Conservation (phyloP, 2,797 vertebrate species). For the Tokudaia tokunoshimensis region DNA sequence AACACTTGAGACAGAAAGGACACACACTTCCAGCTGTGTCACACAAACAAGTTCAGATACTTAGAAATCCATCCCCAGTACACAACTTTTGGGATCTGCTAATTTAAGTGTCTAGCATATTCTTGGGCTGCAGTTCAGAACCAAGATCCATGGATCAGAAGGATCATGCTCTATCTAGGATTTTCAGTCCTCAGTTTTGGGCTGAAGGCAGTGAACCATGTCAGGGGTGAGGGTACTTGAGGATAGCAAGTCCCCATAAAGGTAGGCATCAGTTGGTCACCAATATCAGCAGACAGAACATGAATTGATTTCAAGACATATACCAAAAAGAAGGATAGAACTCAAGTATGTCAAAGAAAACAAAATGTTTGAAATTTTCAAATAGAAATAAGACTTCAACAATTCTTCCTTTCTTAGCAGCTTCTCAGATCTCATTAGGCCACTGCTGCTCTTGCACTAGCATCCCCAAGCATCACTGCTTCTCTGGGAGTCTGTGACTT, state of each 20-base stretch:
- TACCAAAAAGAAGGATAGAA: not conserved
- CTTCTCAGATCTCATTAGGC: not conserved
- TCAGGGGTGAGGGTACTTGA: not conserved
- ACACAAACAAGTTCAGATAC: conserved; percentile 29
- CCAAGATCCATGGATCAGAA: not conserved
- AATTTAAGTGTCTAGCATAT: not conserved
- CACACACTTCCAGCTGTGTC: conserved; percentile 28
- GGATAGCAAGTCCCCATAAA: not conserved
- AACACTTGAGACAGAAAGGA: conserved; percentile 33
- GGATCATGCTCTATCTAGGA: not conserved
- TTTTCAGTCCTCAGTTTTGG: conserved; percentile 25
- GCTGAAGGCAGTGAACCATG: not conserved
- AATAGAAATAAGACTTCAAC: not conserved
- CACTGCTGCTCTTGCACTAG: not conserved
- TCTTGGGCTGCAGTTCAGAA: not conserved
- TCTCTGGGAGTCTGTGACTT: not conserved
- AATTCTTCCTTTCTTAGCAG: not conserved
- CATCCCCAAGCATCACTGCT: not conserved
- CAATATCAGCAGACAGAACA: conserved; percentile 2
- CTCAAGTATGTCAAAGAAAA: not conserved
- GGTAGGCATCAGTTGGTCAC: not conserved
- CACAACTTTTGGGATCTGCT: conserved; percentile 35
- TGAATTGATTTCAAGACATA: not conserved
- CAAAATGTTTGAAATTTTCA: not conserved
- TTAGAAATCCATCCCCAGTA: conserved; percentile 3